phyloP scores from a whole-genome alignment of 2,113 vertebrate species.

The Peromyscus leucopus region DNA sequence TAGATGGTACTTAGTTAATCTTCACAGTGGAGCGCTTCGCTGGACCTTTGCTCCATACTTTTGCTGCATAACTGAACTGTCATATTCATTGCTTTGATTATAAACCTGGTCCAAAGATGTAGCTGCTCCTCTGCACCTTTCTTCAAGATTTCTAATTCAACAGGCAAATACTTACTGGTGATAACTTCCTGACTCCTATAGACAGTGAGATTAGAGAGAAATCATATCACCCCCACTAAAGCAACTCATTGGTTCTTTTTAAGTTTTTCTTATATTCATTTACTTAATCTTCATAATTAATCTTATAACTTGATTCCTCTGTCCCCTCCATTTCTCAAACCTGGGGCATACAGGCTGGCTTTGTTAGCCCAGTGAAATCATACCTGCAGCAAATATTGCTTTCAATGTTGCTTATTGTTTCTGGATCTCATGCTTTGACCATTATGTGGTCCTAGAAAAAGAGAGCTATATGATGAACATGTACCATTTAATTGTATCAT shows the following conservation, averaged over 20 bases:
- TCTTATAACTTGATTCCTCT: not conserved
- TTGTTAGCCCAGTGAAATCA: not conserved
- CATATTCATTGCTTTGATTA: not conserved
- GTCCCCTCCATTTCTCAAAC: not conserved
- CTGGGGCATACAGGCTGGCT: not conserved
- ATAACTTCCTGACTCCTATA: not conserved
- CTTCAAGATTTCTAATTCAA: not conserved
- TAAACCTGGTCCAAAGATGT: not conserved
- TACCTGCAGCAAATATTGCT: not conserved
- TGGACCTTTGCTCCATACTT: not conserved
- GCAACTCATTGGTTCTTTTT: not conserved
- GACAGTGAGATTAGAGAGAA: not conserved
- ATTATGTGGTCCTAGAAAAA: not conserved
- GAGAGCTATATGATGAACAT: not conserved
- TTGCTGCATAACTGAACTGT: not conserved
- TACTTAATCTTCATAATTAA: not conserved
- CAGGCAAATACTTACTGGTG: not conserved
- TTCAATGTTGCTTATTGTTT: not conserved
- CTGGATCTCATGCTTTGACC: not conserved
- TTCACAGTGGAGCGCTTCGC: not conserved
- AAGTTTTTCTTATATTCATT: not conserved
- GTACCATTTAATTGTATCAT: not conserved
- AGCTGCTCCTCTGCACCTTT: not conserved
- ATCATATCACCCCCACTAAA: not conserved
- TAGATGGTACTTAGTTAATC: not conserved